phyloP scores from a whole-genome alignment of 2,797 vertebrate genomes.

The Jordanella pulchra region DNA sequence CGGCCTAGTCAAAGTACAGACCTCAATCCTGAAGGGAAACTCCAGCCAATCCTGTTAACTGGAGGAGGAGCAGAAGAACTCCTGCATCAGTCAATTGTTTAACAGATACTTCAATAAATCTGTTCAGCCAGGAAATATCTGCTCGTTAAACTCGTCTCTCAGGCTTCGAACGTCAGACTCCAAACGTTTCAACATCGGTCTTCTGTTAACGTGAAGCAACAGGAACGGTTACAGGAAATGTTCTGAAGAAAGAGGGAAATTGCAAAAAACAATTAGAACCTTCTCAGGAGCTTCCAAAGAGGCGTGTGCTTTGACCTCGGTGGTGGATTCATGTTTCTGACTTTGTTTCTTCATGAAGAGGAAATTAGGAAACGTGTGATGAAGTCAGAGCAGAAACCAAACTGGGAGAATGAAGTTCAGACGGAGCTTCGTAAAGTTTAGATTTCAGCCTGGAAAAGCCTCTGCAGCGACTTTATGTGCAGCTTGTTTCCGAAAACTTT shows the following conservation, averaged over 20 bases:
- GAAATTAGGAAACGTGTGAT: constrained; percentile 1
- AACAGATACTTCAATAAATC: no score
- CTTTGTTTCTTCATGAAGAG: neutral
- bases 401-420: no score
- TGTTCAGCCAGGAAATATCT: no score
- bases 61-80: no score
- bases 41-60: no score
- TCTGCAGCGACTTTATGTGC: no score
- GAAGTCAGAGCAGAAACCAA: neutral
- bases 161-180: no score
- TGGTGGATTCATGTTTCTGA: neutral
- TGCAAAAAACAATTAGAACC: neutral
- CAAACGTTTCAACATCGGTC: neutral
- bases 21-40: neutral
- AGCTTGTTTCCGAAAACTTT: no score
- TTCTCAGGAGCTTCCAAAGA: neutral
- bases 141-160: no score
- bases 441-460: no score
- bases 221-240: neutral
- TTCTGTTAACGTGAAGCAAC: neutral
- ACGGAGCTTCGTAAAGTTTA: no score
- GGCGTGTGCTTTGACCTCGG: neutral
- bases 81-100: no score
- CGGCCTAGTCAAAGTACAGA: neutral
- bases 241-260: neutral